Conservation (phyloP, 1,140 invertebrate species). For the Brachionus rubens region DNA sequence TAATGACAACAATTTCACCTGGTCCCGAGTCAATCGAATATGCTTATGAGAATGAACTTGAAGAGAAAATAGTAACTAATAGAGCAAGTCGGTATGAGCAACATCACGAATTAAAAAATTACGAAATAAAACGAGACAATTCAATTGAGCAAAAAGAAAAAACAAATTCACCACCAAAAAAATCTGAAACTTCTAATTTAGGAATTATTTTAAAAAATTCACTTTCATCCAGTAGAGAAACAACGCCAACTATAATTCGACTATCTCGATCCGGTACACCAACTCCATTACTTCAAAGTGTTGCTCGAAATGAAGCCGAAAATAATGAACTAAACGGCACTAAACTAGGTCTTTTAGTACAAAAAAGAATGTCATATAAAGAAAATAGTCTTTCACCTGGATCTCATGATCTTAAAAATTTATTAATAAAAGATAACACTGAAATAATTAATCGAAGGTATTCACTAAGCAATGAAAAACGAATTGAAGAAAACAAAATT, state of each 20-base stretch:
- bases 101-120: background rate
- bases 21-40: background rate
- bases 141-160: background rate
- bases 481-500: background rate
- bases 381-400: background rate
- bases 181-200: slow-evolving; percentile 27
- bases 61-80: background rate
- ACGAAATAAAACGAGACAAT: background rate
- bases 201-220: slow-evolving; percentile 39
- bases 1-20: background rate
- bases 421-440: background rate
- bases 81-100: slow-evolving; percentile 29
- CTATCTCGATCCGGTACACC: slow-evolving; percentile 17
- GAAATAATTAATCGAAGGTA: background rate
- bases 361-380: slow-evolving; percentile 15
- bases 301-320: background rate
- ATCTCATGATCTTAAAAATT: too few relatives aligned
- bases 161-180: slow-evolving; percentile 11
- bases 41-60: background rate
- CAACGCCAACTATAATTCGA: slow-evolving; percentile 10
- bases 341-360: background rate
- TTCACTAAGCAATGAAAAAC: background rate
- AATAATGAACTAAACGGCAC: background rate
- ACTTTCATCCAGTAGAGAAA: slow-evolving; percentile 7
- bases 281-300: slow-evolving; percentile 20